A percentile compares a stretch with the other conserved stretches of the same genome.
These are phyloP conservation scores for Cossypha polioptera DNA, from an alignment of 2,797 vertebrate genomes.

Conservation along the genomic window DNA sequence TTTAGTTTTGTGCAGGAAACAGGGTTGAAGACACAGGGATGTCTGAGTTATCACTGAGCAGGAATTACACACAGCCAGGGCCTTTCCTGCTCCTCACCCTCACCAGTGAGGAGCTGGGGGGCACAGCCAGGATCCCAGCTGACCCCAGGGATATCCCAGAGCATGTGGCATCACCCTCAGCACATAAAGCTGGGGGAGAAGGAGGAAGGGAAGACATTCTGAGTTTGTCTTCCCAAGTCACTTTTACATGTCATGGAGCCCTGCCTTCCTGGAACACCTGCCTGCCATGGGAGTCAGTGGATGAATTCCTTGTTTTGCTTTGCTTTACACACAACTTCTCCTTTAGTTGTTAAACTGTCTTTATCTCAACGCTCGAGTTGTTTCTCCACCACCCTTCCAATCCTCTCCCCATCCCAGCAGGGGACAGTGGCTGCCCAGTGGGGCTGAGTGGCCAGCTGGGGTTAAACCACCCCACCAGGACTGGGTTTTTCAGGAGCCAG, in stretches of 20 bases:
- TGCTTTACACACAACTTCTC: accelerated
- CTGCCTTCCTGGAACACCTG: not conserved
- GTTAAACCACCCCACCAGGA: not conserved
- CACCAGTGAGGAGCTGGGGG: not conserved
- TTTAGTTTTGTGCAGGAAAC: not conserved
- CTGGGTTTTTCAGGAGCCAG: not conserved
- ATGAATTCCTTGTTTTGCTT: not conserved
- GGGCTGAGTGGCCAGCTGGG: not conserved
- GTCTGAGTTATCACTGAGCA: too few relatives aligned
- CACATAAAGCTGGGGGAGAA: not conserved
- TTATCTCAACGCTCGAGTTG: accelerated
- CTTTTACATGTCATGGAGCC: not conserved
- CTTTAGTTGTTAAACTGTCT: not conserved
- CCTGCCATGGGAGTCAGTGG: not conserved
- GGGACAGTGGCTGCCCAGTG: not conserved
- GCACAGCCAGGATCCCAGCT: not conserved
- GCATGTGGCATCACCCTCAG: accelerated
- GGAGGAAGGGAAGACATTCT: not conserved
- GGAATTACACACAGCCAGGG: too few relatives aligned
- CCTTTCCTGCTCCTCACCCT: too few relatives aligned
- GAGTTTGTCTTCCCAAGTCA: not conserved
- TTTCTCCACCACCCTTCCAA: not conserved
- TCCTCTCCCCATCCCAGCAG: not conserved
- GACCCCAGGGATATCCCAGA: not conserved
- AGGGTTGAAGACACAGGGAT: not conserved